Base-by-base conservation (phyloP, 2,888 invertebrate genomes). In the Palloptera scutellata region DNA sequence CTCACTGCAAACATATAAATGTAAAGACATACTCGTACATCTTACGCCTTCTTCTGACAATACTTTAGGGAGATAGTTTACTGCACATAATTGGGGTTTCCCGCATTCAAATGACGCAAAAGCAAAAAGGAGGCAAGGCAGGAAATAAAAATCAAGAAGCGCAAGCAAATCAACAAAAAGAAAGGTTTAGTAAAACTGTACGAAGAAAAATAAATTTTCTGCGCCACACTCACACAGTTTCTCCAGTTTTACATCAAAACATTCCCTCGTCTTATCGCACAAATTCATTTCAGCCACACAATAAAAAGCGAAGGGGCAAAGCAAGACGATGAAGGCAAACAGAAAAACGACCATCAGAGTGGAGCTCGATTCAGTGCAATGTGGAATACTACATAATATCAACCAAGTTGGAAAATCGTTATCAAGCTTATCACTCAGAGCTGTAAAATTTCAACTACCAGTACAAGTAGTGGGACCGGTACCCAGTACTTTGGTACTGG, bases 61-160 rank as follows among this genome's bases (percentile, higher is more conserved):
- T 17, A 54, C n/a, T 41, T 59, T 59, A 15, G 59, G 59, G 59
- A 42, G 53, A 61, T 63, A 63, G 63, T 54, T 63, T 63, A 63
- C 43, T 63, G 63, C 63, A 63, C 54, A 63, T 63, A 63, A 63
- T 63, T 63, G 53, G 43, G 63, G 63, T 61, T 61, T 53, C 61
- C 61, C 61, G 53, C 61, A 61, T 51, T 52, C 41, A 61, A 61
- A 52, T 52, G 41, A 41, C 42, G 53, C 2, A 53, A 52, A 13
- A 52, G 19, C 1, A 41, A 52, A 9, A 19, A 40, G 15, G 13
- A 61, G 8, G 40, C 30, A 61, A 41, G 11, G 42, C 15, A 13
- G 6, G 20, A 17, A 17, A 54, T 19, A 54, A 19, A 6, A 12
- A 17, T 15, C 9, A 17, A 54, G 54, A 17, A n/a, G 1, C 15